These are phyloP conservation scores for Huso huso DNA, from an alignment of 2,797 vertebrate species.

Conservation along the genomic window DNA sequence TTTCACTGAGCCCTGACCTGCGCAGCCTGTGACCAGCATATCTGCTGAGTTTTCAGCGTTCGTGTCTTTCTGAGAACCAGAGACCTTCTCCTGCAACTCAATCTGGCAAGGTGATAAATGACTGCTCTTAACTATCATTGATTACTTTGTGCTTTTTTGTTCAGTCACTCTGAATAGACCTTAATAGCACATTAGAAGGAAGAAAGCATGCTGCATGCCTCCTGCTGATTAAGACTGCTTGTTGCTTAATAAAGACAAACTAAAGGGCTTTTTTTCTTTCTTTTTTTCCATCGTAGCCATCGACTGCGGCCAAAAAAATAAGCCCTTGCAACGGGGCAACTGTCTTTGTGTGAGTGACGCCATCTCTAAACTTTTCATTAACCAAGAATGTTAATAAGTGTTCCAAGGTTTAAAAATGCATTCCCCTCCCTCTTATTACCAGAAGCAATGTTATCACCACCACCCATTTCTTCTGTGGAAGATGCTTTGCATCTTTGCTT, in stretches of 20 bases:
- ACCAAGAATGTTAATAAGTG: too few species aligned
- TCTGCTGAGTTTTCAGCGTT: conserved; percentile 36
- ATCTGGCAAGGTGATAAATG: conserved; percentile 98
- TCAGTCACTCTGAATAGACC: conserved; percentile 84
- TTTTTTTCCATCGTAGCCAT: conserved; percentile 35
- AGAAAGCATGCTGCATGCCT: conserved; percentile 57
- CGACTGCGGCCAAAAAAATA: conserved; percentile 38
- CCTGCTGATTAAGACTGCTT: conserved; percentile 67
- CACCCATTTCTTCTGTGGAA: too few species aligned
- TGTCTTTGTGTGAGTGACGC: conserved; percentile 5
- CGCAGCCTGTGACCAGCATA: conserved; percentile 39
- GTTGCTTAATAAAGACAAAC: conserved; percentile 78
- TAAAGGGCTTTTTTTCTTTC: conserved; percentile 43
- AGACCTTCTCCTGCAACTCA: conserved; percentile 65
- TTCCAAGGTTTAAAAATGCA: too few species aligned
- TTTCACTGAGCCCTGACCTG: conserved; percentile 64
- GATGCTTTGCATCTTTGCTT: too few species aligned
- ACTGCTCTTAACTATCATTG: conserved; percentile 94
- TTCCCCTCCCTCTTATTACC: too few species aligned
- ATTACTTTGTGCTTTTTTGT: conserved; percentile 89
- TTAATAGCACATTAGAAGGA: conserved; percentile 86
- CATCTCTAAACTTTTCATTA: too few species aligned
- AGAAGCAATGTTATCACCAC: too few species aligned
- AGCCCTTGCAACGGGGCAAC: conserved; percentile 30
- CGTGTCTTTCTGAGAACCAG: conserved; percentile 24